Base-by-base conservation (phyloP, 2,888 invertebrate species). In the Drosophila setosimentum region DNA sequence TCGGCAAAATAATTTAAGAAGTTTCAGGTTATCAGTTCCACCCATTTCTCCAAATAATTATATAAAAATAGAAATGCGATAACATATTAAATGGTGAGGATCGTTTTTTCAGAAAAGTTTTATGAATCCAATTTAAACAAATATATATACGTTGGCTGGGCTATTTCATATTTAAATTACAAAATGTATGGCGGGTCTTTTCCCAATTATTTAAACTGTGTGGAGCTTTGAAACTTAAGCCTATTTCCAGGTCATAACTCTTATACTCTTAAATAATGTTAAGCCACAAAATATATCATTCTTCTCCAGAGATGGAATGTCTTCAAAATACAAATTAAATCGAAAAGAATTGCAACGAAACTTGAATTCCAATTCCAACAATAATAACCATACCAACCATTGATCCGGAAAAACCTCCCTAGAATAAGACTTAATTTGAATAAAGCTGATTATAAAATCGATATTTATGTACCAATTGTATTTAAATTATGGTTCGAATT, bases 401-500 rank as follows among this genome's bases (percentile, higher is more conserved):
- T 77, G 54, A 77, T 75, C 58, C 58, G 48, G 32, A 65, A 64
- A 68, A 69, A 83, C 78, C 70, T 74, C 68, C 76, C 53, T 83
- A 74, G 60, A 53, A 53, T 76, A 76, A 78, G 68, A 60, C 57
- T 62, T 81, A 66, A 66, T 66, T 68, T 68, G 50, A 67, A 68
- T 64, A 53, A 75, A 54, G 57, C 65, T 73, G 72, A 72, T 72
- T 68, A 72, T 57, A 55, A 64, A 70, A 59, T 65, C 57, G 59
- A 65, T 69, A 71, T 77, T 64, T 73, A 72, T 69, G 55, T 81
- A 73, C 57, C 68, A 69, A 51, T 67, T 62, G 65, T 80, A 81
- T 62, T 75, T 73, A 82, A 71, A 61, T 62, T 75, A 80, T 82
- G 78, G 73, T 76, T 84, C 84, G 84, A 85, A 85, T 85, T 87